Evolutionary conservation across 2,888 invertebrate species (phyloP).

Genomic region (Pandemis heparana): DNA sequence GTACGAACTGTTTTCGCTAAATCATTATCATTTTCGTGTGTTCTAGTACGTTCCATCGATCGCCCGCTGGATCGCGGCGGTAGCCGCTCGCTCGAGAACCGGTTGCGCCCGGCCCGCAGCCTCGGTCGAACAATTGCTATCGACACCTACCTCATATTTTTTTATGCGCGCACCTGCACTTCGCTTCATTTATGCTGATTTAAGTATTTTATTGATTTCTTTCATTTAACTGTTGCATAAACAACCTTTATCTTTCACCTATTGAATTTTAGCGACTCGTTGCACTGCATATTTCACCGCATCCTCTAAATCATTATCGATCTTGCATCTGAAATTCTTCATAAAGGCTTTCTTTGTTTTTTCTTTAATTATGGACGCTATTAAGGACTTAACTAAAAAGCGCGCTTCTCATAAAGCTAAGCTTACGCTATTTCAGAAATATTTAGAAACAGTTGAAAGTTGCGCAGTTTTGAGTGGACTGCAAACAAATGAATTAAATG

Average conservation of each 20-base stretch:
- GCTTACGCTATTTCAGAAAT: conserved; percentile 2
- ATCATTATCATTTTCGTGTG: background rate
- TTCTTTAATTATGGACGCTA: conserved; percentile 7
- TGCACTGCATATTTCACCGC: background rate
- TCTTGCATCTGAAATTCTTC: background rate
- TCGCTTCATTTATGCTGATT: background rate
- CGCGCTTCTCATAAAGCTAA: conserved; percentile 7
- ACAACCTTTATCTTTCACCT: background rate
- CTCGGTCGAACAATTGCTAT: background rate
- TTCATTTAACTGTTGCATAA: background rate
- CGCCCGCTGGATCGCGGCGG: background rate
- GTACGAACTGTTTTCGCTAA: background rate
- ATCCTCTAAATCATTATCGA: background rate
- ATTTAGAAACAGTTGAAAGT: conserved; percentile 3
- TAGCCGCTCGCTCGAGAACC: background rate
- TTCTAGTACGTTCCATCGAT: background rate
- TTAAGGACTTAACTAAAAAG: conserved; percentile 7
- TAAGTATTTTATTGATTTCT: background rate
- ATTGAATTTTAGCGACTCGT: background rate
- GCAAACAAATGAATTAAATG: background rate
- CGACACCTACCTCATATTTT: background rate
- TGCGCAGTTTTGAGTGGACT: background rate
- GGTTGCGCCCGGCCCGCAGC: too few species aligned
- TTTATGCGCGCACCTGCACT: background rate
- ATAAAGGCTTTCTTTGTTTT: background rate